Evolutionary conservation across 1,140 invertebrate species (phyloP), one percentile per base, ranked within the genome.

Genomic region (Whitmania pigra): DNA sequence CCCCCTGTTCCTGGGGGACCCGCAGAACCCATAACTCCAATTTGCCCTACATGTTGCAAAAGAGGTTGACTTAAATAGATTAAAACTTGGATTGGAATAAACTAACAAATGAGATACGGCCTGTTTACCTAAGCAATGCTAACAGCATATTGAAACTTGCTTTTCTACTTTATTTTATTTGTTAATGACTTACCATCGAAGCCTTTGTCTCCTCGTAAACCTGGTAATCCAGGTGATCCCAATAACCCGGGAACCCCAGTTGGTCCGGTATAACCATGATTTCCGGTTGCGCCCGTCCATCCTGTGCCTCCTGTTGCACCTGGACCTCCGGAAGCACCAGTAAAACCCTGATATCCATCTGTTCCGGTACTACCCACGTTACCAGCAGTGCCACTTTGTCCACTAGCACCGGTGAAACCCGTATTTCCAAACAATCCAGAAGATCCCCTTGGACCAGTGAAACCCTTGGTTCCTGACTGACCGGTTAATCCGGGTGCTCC

Each of bases 371-470:
- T 18, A 6, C 71, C 71, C 27, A 27, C 7, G 31, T 40, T 20
- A 17, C 71, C 71, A 3, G 57, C 25, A 20, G 27, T 18, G 1
- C 71, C 71, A 29, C 7, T 43, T 31, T 40, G 31, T n/a, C 71
- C 71, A 67, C 55, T 63, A 9, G 55, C 29, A 31, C 71, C 71
- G 17, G 27, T 22, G n/a, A 60, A 43, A 36, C 71, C 71, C 27
- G 36, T 63, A 66, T 13, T 25, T 66, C 71, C 71, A 40, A 40
- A 3, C 43, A 49, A 36, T 31, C 71, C 55, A 17, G 60, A 43
- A 77, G 86, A 82, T 69, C 90, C 90, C 67, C 89, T 87, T 15
- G 88, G 83, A 74, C 90, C 90, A 69, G 87, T 80, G 57, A 87
- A 86, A 31, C 90, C 90, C 81, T 92, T 66, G n/a, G 22, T 53